Base-by-base conservation (phyloP, 2,797 vertebrate genomes). In the Crenuchus spilurus region DNA sequence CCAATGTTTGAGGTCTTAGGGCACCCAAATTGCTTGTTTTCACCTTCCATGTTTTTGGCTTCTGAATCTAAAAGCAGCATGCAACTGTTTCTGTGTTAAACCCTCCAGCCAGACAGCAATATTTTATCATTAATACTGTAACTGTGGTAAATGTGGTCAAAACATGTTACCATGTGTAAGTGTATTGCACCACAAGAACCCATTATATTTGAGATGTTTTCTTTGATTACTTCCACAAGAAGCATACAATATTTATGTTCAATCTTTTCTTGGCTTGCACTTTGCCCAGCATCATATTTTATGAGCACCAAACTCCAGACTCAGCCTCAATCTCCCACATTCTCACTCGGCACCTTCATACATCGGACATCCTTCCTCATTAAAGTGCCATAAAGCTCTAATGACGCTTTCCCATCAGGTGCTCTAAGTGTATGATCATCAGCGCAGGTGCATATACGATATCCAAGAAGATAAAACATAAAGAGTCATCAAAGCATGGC, bases 381-480 rank as follows among this genome's bases (percentile, higher is more conserved):
- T 60, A 60, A 35, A 37, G n/a, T 20, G 9, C 55, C 33, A 60
- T 64, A 30, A 63, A 64, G 9, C 37, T 31, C 26, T 44, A 64
- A 64, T 64, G 26, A 64, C 48, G 61, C 61, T 46, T n/a, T 18
- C 41, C n/a, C 41, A 46, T 64, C 42, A 16, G 16, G n/a, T 37
- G 30, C n/a, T 18, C 24, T 55, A 26, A 54, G 52, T 44, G 39
- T 46, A 16, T 44, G 67, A 20, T 55, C 66, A 28, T 35, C n/a
- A 69, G 35, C 1, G 16, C 22, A 55, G 49, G 31, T n/a, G 26
- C 35, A 14, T 41, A 22, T 18, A 37, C 52, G 48, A 31, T 49
- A 42, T 72, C 48, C n/a, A 7, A 41, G 20, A 55, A 57, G 39
- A 70, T 51, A n/a, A 73, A 78, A 30, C 31, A 51, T 24, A 24